Evolutionary conservation across 2,888 invertebrate genomes (phyloP).

Genomic region (Pseudoips prasinana): DNA sequence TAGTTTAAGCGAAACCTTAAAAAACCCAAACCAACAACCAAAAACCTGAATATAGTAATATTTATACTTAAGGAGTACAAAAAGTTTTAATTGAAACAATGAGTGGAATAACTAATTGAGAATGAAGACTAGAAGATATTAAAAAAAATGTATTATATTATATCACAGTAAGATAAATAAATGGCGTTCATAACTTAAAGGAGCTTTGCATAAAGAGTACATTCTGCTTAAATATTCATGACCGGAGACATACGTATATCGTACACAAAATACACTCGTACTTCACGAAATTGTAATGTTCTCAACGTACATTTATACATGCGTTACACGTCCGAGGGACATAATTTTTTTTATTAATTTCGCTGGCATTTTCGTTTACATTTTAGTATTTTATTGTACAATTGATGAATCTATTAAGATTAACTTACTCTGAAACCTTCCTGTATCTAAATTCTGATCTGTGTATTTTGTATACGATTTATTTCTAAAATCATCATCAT

Average conservation of each 20-base stretch:
- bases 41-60: too few relatives aligned
- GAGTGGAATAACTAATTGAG: conserved; percentile 11
- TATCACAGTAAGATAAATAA: conserved; percentile 35
- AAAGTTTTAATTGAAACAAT: conserved; percentile 2
- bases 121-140: conserved; percentile 9
- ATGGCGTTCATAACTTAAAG: conserved; percentile 34
- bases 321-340: conserved; percentile 7
- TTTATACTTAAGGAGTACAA: conserved; percentile 34
- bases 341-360: conserved; percentile 9
- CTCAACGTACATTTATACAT: conserved; percentile 20
- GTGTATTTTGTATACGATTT: too few relatives aligned
- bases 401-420: not conserved
- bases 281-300: conserved; percentile 11
- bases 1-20: too few relatives aligned
- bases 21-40: too few relatives aligned
- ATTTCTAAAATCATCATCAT: too few relatives aligned
- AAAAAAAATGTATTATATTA: too few relatives aligned
- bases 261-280: conserved; percentile 18
- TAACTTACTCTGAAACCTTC: too few relatives aligned
- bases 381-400: not conserved
- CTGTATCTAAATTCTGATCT: too few relatives aligned
- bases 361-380: conserved; percentile 4
- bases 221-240: conserved; percentile 35
- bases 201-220: conserved; percentile 24
- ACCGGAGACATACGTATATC: conserved; percentile 14